A percentile compares a stretch with the other conserved stretches of the same genome.
phyloP scores from a whole-genome alignment of 2,888 invertebrate species.

The Ormia ochracea region DNA sequence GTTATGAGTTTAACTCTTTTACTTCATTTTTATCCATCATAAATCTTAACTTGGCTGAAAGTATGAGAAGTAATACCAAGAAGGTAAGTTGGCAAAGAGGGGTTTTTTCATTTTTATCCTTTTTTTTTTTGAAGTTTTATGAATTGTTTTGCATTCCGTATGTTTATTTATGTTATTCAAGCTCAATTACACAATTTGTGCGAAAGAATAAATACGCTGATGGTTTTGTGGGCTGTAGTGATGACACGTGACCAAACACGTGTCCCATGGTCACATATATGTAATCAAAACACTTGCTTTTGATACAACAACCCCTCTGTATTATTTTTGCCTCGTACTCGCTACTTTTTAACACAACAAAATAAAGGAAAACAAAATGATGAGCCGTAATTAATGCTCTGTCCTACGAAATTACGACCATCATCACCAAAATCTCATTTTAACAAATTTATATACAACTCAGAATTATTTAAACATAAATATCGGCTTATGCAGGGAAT shows the following conservation, averaged over 20 bases:
- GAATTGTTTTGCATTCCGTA: constrained; percentile 34
- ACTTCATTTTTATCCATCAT: neutral
- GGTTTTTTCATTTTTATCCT: neutral
- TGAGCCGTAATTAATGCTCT: constrained; percentile 45
- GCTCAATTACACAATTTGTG: constrained; percentile 62
- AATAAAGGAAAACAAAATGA: constrained; percentile 29
- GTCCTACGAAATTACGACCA: constrained; percentile 35
- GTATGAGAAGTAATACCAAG: neutral
- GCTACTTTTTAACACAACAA: neutral
- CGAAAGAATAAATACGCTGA: constrained; percentile 63
- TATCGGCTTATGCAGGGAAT: constrained; percentile 10
- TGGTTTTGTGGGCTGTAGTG: constrained; percentile 64
- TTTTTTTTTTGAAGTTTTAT: neutral
- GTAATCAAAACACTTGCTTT: constrained; percentile 56
- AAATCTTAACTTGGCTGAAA: constrained; percentile 17
- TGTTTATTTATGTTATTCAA: constrained; percentile 68
- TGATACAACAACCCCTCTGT: constrained; percentile 15
- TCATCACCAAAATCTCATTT: constrained; percentile 35
- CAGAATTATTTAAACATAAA: neutral
- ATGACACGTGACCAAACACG: constrained; percentile 73
- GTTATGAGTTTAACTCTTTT: neutral
- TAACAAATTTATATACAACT: constrained; percentile 18
- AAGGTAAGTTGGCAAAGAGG: neutral
- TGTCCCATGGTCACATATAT: constrained; percentile 62
- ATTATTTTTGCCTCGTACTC: neutral